These are phyloP conservation scores for Perca flavescens DNA, from an alignment of 2,113 vertebrate species.

Conservation along the genomic window DNA sequence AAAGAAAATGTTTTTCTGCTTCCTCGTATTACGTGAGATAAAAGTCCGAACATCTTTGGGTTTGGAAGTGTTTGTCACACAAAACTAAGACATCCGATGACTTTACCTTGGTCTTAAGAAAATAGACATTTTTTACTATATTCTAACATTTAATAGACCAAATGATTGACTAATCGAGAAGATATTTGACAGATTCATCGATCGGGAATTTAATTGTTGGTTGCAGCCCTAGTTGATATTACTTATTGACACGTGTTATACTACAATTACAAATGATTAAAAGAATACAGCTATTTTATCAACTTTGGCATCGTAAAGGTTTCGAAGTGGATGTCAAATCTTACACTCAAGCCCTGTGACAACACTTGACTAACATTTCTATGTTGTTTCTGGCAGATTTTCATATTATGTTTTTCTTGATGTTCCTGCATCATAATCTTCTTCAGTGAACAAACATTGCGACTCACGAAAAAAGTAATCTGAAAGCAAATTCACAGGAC, in stretches of 20 bases:
- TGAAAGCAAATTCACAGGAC: not conserved
- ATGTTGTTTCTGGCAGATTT: not conserved
- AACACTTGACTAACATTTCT: not conserved
- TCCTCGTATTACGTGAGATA: not conserved
- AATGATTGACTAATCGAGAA: not conserved
- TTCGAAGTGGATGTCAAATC: not conserved
- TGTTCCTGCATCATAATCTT: not conserved
- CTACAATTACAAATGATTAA: not conserved
- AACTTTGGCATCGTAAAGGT: not conserved
- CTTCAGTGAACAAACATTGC: not conserved
- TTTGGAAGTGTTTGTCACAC: not conserved
- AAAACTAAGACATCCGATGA: not conserved
- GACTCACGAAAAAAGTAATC: not conserved
- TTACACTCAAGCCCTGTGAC: not conserved
- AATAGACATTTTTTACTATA: not conserved
- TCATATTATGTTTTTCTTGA: not conserved
- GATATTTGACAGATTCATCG: not conserved
- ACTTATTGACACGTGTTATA: not conserved
- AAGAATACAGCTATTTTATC: not conserved
- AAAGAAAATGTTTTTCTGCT: not conserved
- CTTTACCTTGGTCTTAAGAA: not conserved
- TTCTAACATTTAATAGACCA: not conserved
- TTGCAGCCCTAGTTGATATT: not conserved
- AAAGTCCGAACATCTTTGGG: not conserved
- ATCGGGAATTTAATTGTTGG: not conserved